Evolutionary conservation across 1,140 invertebrate genomes (phyloP).

Genomic region (Trachymyrmex cornetzi): DNA sequence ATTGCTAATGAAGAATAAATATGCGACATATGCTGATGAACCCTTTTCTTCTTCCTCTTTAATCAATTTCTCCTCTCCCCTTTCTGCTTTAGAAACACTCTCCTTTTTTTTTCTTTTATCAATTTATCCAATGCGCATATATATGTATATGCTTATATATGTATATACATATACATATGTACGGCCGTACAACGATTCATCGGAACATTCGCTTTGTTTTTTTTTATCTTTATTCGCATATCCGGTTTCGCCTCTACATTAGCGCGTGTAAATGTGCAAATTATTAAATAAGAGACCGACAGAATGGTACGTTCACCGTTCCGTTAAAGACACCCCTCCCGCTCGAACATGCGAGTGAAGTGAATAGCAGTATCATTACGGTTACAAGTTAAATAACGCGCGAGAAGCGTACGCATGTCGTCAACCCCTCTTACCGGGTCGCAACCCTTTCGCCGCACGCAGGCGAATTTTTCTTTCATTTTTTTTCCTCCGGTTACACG

Average conservation of each 20-base stretch:
- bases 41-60: slow-evolving; percentile 58
- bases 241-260: slow-evolving; percentile 79
- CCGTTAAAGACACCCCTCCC: slow-evolving; percentile 69
- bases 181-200: slow-evolving; percentile 20
- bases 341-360: slow-evolving; percentile 63
- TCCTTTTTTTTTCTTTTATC: slow-evolving; percentile 11
- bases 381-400: slow-evolving; percentile 73
- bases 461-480: not conserved
- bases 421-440: too few species aligned
- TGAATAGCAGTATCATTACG: slow-evolving; percentile 74
- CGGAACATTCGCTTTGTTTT: slow-evolving; percentile 15
- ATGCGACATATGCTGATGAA: slow-evolving; percentile 79
- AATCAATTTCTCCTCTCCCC: slow-evolving; percentile 62
- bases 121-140: slow-evolving; percentile 17
- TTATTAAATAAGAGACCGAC: slow-evolving; percentile 84
- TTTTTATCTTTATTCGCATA: slow-evolving; percentile 17
- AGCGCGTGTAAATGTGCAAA: slow-evolving; percentile 83
- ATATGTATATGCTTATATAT: not conserved
- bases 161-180: slow-evolving; percentile 56
- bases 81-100: slow-evolving; percentile 21
- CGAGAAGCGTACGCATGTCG: slow-evolving; percentile 42
- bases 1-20: slow-evolving; percentile 75
- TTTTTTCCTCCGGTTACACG: not conserved
- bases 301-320: slow-evolving; percentile 85
- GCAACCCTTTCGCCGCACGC: not conserved